These are phyloP conservation scores for Varanus komodoensis DNA, from an alignment of 2,113 vertebrate species.

Conservation along the genomic window DNA sequence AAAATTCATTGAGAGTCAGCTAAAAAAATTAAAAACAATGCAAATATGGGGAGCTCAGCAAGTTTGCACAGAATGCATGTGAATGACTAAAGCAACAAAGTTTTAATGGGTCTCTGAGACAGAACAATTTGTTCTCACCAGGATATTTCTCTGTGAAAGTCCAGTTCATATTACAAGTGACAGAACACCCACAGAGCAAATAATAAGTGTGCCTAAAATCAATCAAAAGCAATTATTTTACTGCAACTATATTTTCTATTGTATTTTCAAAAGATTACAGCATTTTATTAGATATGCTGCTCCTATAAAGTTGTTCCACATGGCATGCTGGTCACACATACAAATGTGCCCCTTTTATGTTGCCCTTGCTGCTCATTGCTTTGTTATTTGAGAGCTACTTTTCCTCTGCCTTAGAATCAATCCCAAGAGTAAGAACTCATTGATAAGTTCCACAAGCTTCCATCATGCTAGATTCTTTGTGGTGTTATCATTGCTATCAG, in stretches of 20 bases:
- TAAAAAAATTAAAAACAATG: conserved; percentile 27
- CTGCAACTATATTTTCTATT: conserved; percentile 50
- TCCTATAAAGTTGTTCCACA: conserved; percentile 47
- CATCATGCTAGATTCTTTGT: conserved; percentile 13
- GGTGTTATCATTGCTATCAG: conserved; percentile 20
- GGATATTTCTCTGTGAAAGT: conserved; percentile 58
- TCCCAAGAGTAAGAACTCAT: conserved; percentile 21
- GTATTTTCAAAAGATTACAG: conserved; percentile 47
- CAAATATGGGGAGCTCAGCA: conserved; percentile 38
- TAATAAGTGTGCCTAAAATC: conserved; percentile 61
- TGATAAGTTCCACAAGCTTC: conserved; percentile 30
- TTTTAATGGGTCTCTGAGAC: conserved; percentile 54
- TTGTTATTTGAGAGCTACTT: conserved; percentile 23
- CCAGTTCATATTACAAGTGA: conserved; percentile 51
- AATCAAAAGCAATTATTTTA: conserved; percentile 67
- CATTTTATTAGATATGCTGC: conserved; percentile 56
- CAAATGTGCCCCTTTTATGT: conserved; percentile 11
- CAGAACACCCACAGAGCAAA: conserved; percentile 61
- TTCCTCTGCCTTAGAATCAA: background rate
- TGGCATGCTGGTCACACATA: conserved; percentile 36
- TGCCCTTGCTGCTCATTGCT: background rate
- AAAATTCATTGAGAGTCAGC: conserved; percentile 12
- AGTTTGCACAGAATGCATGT: conserved; percentile 24
- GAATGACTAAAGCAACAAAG: conserved; percentile 47
- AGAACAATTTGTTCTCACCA: conserved; percentile 59